phyloP scores from a whole-genome alignment of 53 echinoderm and acorn worm genomes.

The Antedon mediterranea region DNA sequence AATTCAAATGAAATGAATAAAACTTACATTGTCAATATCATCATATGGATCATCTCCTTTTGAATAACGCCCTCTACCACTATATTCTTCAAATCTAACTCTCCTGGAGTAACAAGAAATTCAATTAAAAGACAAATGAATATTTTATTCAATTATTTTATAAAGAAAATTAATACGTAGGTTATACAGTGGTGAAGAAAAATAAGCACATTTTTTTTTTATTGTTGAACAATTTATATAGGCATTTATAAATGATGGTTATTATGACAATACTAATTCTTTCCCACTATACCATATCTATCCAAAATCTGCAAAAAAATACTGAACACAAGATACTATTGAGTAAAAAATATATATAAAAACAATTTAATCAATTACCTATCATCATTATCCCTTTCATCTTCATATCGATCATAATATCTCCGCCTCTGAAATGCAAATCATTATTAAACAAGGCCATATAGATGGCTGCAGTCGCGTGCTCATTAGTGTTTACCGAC shows the following conservation, averaged over 20 bases:
- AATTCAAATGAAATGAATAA: too few species aligned
- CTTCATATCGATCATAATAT: slow-evolving; percentile 37
- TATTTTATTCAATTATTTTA: not conserved
- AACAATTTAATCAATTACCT: too few species aligned
- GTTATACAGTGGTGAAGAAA: not conserved
- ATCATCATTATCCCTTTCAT: slow-evolving; percentile 66
- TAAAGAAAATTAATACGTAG: not conserved
- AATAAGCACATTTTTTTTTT: not conserved
- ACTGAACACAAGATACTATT: too few species aligned
- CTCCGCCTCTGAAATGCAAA: slow-evolving; percentile 34
- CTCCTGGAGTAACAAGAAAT: slow-evolving; percentile 28
- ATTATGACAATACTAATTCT: too few species aligned
- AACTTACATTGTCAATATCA: not conserved
- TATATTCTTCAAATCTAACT: slow-evolving; percentile 40
- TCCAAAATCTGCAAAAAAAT: too few species aligned
- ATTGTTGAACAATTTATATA: not conserved
- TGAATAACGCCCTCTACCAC: not conserved
- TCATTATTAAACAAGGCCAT: too few species aligned
- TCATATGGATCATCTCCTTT: not conserved
- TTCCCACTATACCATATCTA: too few species aligned
- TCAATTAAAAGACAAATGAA: not conserved
- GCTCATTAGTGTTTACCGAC: too few species aligned
- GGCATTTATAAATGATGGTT: too few species aligned
- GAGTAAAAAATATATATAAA: too few species aligned
- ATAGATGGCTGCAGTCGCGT: too few species aligned